Evolutionary conservation across 2,888 invertebrate genomes (phyloP).

Genomic region (Noctua janthe): DNA sequence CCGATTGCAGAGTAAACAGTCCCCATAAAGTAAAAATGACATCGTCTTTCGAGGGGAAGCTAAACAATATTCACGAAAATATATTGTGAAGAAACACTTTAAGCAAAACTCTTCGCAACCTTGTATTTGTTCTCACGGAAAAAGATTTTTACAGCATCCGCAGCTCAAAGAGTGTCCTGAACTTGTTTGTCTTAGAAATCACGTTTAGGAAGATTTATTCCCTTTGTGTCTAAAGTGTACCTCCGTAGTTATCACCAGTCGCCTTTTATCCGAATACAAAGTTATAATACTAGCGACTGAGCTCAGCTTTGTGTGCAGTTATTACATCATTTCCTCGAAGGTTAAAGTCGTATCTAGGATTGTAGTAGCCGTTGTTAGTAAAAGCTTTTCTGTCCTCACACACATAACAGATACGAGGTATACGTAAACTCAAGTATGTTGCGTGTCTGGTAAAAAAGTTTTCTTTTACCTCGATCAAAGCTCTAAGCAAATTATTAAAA

Average conservation of each 20-base stretch:
- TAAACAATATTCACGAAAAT: conserved; percentile 34
- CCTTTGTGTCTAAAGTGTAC: conserved; percentile 42
- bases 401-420: background rate
- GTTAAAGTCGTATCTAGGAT: conserved; percentile 26
- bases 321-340: conserved; percentile 49
- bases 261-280: conserved; percentile 50
- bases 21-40: conserved; percentile 24
- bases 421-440: background rate
- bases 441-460: conserved; percentile 9
- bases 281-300: conserved; percentile 51
- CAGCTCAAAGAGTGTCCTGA: conserved; percentile 50
- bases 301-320: conserved; percentile 52
- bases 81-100: conserved; percentile 19
- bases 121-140: conserved; percentile 47
- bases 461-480: conserved; percentile 18
- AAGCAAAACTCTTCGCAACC: conserved; percentile 14
- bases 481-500: conserved; percentile 30
- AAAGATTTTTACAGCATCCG: conserved; percentile 32
- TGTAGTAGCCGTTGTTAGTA: conserved; percentile 17
- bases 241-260: conserved; percentile 41
- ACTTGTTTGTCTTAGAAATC: conserved; percentile 55
- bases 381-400: conserved; percentile 17
- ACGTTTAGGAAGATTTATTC: conserved; percentile 49
- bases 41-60: conserved; percentile 25
- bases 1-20: conserved; percentile 33